phyloP scores from a whole-genome alignment of 2,797 vertebrate species.

The Glyptemys insculpta region DNA sequence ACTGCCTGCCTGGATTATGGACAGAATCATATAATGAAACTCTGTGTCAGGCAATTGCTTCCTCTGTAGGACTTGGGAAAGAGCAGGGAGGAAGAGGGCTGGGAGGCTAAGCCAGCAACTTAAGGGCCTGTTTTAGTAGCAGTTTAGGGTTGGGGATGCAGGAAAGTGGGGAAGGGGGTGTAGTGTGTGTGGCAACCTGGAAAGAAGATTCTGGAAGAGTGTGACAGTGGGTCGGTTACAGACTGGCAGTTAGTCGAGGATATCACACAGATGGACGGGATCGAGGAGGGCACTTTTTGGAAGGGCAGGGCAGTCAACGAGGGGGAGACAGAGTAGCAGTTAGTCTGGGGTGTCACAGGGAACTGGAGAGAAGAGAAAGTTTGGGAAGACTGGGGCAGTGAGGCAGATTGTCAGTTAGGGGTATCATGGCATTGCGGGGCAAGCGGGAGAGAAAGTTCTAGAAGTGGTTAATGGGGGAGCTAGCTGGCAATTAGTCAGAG shows the following conservation, averaged over 20 bases:
- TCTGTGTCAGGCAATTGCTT: too few species aligned
- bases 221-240: not conserved
- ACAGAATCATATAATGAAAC: too few species aligned
- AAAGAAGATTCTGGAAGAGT: not conserved
- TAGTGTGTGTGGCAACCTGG: not conserved
- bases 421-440: too few species aligned
- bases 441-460: not conserved
- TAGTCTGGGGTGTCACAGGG: not conserved
- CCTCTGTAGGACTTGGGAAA: too few species aligned
- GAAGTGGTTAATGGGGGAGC: not conserved
- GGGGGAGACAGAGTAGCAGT: too few species aligned
- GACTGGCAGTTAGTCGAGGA: not conserved
- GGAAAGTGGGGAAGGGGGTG: not conserved
- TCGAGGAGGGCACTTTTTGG: not conserved
- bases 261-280: not conserved
- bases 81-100: not conserved
- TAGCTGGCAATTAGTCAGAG: not conserved
- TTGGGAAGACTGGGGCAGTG: not conserved
- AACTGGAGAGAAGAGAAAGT: not conserved
- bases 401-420: not conserved
- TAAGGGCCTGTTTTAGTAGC: not conserved
- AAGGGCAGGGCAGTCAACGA: not conserved
- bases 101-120: not conserved
- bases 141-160: not conserved
- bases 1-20: too few species aligned